Evolutionary conservation across 2,888 invertebrate genomes (phyloP).

Genomic region (Eupithecia vulgata): DNA sequence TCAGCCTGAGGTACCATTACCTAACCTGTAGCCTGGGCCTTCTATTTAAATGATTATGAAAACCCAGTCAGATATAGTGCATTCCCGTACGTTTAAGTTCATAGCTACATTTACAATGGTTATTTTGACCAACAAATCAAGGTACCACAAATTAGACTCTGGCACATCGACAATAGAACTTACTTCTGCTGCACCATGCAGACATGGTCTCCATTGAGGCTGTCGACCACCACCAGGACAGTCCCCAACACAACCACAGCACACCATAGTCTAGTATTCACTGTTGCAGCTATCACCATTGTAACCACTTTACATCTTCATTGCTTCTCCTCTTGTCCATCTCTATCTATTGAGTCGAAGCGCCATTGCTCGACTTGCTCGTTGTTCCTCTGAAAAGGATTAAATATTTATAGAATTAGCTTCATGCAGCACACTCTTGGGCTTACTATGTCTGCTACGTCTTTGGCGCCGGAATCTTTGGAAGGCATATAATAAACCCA

Average conservation of each 20-base stretch:
- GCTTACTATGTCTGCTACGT: too few relatives aligned
- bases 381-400: slow-evolving; percentile 15
- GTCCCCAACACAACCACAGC: slow-evolving; percentile 53
- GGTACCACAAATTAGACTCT: neutral
- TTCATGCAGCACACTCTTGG: neutral
- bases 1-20: too few relatives aligned
- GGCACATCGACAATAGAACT: slow-evolving; percentile 44
- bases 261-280: slow-evolving; percentile 62
- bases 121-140: neutral
- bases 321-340: slow-evolving; percentile 19
- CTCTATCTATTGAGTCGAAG: neutral
- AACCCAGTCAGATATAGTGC: too few relatives aligned
- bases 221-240: slow-evolving; percentile 56
- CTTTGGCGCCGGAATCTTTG: too few relatives aligned
- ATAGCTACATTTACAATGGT: too few relatives aligned
- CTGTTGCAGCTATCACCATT: slow-evolving; percentile 57
- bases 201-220: slow-evolving; percentile 75
- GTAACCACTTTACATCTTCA: slow-evolving; percentile 42
- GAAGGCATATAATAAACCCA: too few relatives aligned
- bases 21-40: too few relatives aligned
- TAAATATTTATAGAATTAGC: neutral
- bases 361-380: slow-evolving; percentile 10
- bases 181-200: slow-evolving; percentile 82
- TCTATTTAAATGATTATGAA: too few relatives aligned
- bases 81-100: too few relatives aligned